Conservation (phyloP, 2,797 vertebrate genomes). For the Loris lydekkerianus region DNA sequence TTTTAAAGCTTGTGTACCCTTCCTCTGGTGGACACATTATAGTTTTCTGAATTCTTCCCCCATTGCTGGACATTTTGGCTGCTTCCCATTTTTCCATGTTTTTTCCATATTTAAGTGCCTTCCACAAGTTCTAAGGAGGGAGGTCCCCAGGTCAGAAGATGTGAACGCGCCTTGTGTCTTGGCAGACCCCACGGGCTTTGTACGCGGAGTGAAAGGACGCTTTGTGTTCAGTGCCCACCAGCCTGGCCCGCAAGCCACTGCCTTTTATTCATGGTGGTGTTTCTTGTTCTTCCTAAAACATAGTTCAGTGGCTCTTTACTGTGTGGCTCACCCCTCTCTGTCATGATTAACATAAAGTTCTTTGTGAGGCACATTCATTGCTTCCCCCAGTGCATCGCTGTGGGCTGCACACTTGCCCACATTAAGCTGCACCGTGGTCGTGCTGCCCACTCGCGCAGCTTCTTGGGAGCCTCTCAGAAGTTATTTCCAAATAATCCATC, state of each 20-base stretch:
- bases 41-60: background rate
- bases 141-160: background rate
- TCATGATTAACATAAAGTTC: background rate
- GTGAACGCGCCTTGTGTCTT: accelerated
- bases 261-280: too few species aligned
- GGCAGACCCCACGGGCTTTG: too few species aligned
- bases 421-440: accelerated
- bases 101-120: background rate
- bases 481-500: too few species aligned
- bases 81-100: background rate
- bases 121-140: background rate
- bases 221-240: accelerated
- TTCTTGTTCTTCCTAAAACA: background rate
- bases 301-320: background rate
- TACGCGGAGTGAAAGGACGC: accelerated
- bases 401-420: accelerated
- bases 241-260: accelerated
- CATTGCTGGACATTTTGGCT: background rate
- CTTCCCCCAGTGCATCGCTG: background rate
- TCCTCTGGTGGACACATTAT: accelerated
- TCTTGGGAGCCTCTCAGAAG: background rate
- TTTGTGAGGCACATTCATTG: background rate
- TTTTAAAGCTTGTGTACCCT: background rate
- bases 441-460: too few species aligned
- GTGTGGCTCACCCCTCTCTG: too few species aligned